These are phyloP conservation scores for Rapana venosa DNA, from an alignment of 2,888 invertebrate genomes.

Conservation along the genomic window DNA sequence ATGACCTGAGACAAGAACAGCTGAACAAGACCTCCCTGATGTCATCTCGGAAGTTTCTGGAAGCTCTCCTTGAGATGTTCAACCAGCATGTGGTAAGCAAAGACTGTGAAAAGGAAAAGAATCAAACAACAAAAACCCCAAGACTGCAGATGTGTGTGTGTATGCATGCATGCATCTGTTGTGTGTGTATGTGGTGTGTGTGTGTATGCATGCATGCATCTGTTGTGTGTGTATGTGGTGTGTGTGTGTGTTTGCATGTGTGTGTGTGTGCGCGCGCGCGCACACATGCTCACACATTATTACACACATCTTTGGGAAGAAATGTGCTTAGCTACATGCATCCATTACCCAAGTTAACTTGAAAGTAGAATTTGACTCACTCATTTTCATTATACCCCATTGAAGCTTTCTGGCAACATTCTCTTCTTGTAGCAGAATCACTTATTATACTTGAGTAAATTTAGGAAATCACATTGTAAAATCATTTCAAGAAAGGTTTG, in stretches of 20 bases:
- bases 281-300: not conserved
- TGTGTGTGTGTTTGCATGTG: not conserved
- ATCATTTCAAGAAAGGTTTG: no score
- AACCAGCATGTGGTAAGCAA: slow-evolving; percentile 90
- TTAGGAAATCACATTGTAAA: no score
- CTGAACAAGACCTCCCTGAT: slow-evolving; percentile 97
- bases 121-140: no score
- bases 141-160: not conserved
- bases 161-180: not conserved
- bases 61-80: slow-evolving; percentile 96
- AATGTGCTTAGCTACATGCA: no score
- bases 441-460: no score
- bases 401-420: no score
- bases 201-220: not conserved
- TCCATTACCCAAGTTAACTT: no score
- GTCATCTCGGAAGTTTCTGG: slow-evolving; percentile 93
- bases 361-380: no score
- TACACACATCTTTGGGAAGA: no score
- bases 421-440: no score
- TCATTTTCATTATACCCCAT: no score
- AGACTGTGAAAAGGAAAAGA: not conserved
- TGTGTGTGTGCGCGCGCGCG: not conserved
- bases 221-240: not conserved
- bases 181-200: not conserved
- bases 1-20: slow-evolving; percentile 97